Conservation (phyloP, 2,888 invertebrate species). For the Macrophya alboannulata region DNA sequence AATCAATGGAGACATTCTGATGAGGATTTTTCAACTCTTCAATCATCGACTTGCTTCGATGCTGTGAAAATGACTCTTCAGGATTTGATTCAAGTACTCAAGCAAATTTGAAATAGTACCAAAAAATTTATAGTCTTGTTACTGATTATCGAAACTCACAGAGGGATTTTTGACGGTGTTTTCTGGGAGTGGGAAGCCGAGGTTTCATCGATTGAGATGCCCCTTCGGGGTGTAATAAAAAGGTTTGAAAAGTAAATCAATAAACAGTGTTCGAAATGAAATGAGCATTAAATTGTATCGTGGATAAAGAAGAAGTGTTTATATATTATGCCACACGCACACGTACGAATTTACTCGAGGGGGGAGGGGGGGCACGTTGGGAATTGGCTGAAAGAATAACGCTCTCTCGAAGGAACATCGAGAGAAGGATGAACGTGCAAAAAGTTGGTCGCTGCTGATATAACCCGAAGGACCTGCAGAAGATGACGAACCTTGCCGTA, state of each 20-base stretch:
- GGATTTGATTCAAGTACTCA: too few species aligned
- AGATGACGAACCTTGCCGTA: slow-evolving; percentile 50
- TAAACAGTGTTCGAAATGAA: neutral
- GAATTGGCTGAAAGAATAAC: neutral
- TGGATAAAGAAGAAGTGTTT: neutral
- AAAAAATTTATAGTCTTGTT: neutral
- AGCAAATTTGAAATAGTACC: neutral
- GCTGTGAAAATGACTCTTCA: neutral
- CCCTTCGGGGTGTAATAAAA: neutral
- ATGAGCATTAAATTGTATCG: neutral
- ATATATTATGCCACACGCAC: neutral
- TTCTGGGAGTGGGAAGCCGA: neutral
- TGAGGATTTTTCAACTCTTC: neutral
- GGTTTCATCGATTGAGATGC: neutral
- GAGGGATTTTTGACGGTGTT: neutral
- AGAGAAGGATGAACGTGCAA: slow-evolving; percentile 55
- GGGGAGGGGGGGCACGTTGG: neutral
- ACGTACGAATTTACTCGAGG: neutral
- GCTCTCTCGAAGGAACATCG: neutral
- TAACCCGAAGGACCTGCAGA: slow-evolving; percentile 59
- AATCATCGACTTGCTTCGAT: neutral
- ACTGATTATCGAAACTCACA: neutral
- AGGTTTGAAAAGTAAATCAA: slow-evolving; percentile 5
- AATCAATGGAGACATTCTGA: neutral
- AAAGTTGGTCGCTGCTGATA: slow-evolving; percentile 67